Evolutionary conservation across 1,140 invertebrate genomes (phyloP).

Genomic region (Tetragnatha versicolor): DNA sequence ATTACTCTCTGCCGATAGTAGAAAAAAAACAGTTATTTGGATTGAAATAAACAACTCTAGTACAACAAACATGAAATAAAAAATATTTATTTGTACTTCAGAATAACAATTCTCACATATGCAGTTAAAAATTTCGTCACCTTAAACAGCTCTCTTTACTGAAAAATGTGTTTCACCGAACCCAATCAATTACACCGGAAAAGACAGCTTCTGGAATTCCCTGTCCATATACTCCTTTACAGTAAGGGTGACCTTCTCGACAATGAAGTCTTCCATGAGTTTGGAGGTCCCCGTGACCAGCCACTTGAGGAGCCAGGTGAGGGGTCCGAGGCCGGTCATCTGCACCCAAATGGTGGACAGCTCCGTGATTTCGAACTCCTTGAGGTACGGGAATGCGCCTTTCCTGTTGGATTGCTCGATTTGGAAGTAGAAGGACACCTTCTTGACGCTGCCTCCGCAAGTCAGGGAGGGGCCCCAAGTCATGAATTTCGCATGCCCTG

Average conservation of each 20-base stretch:
- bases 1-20: no score
- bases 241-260: constrained; percentile 17
- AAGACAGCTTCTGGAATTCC: constrained; percentile 36
- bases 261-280: constrained; percentile 43
- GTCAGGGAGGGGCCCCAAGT: constrained; percentile 17
- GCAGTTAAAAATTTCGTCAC: no score
- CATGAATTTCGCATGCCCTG: constrained; percentile 55
- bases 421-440: constrained; percentile 46
- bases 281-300: constrained; percentile 47
- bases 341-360: constrained; percentile 54
- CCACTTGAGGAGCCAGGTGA: constrained; percentile 54
- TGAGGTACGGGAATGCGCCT: constrained; percentile 22
- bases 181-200: constrained; percentile 50
- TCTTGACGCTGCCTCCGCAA: constrained; percentile 30
- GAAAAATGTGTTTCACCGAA: no score
- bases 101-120: no score
- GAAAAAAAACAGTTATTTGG: no score
- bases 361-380: constrained; percentile 38
- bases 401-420: constrained; percentile 41
- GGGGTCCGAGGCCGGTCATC: constrained; percentile 47
- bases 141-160: no score
- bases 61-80: no score
- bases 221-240: constrained; percentile 11
- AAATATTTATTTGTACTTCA: no score
- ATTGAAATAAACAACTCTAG: no score